Conservation (phyloP, 2,113 vertebrate species). For the Gallinago media region DNA sequence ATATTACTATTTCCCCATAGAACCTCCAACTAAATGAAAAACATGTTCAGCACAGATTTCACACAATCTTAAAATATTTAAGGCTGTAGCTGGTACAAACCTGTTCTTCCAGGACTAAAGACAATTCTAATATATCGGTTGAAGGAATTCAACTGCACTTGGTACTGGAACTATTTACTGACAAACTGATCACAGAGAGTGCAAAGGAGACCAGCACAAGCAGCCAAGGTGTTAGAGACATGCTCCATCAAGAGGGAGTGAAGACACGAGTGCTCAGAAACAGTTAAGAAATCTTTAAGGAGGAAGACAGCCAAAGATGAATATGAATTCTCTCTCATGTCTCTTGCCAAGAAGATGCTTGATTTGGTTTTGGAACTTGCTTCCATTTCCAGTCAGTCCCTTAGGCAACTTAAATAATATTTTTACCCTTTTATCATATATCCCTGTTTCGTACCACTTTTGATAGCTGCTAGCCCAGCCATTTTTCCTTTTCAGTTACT, state of each 20-base stretch:
- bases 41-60: neutral
- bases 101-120: neutral
- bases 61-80: neutral
- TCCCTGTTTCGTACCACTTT: neutral
- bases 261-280: too few species aligned
- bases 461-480: neutral
- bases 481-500: neutral
- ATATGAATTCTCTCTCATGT: too few species aligned
- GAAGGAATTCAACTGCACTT: neutral
- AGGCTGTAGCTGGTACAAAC: neutral
- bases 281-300: too few species aligned
- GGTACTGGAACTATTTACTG: neutral
- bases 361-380: neutral
- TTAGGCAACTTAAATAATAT: neutral
- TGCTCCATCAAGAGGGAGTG: neutral
- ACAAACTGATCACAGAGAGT: neutral
- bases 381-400: neutral
- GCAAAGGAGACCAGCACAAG: neutral
- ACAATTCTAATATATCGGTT: neutral
- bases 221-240: neutral
- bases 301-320: too few species aligned
- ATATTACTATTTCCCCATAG: neutral
- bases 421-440: neutral
- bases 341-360: too few species aligned
- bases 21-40: neutral